phyloP scores from a whole-genome alignment of 2,113 vertebrate genomes.

The Crotalus viridis region DNA sequence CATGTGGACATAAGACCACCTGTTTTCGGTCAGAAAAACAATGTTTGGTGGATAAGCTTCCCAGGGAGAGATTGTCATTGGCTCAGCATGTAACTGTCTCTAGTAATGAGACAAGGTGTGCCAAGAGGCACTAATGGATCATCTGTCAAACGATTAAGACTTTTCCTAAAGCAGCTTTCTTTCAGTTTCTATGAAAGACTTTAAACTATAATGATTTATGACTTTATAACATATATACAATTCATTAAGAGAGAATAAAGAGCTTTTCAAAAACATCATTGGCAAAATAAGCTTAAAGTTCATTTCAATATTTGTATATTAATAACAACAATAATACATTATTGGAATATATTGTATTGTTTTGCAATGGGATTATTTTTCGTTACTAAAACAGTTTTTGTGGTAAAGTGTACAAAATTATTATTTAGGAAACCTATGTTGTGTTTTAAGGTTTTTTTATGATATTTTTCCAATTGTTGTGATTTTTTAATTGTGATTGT shows the following conservation, averaged over 20 bases:
- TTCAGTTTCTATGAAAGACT: background rate
- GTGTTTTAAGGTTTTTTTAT: background rate
- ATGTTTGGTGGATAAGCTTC: background rate
- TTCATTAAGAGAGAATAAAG: background rate
- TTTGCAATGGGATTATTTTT: background rate
- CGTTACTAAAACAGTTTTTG: background rate
- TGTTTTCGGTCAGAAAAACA: background rate
- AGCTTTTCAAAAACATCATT: background rate
- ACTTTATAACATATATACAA: background rate
- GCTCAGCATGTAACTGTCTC: slow-evolving; percentile 26
- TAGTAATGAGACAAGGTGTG: background rate
- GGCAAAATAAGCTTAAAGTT: background rate
- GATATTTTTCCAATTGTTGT: background rate
- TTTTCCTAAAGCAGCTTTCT: background rate
- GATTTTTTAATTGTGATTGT: background rate
- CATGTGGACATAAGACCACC: background rate
- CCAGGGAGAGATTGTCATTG: slow-evolving; percentile 38
- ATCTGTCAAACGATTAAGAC: background rate
- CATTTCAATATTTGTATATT: background rate
- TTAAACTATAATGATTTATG: background rate
- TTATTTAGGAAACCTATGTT: background rate
- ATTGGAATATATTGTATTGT: background rate
- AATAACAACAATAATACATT: background rate
- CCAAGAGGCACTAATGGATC: background rate
- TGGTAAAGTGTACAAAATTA: background rate